Evolutionary conservation across 2,797 vertebrate species (phyloP).

Genomic region (Neoniphon sammara): DNA sequence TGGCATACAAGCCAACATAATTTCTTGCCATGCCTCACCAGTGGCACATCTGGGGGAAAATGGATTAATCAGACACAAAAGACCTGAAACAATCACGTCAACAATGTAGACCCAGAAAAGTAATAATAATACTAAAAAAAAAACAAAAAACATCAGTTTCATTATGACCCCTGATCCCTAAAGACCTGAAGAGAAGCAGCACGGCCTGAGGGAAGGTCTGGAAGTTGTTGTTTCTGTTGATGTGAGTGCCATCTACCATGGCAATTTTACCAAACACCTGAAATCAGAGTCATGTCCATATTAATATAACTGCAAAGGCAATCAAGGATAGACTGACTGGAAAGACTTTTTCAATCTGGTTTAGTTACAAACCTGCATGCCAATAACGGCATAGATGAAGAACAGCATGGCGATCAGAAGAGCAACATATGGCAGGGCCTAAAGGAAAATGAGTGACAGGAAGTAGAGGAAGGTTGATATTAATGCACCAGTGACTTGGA

Average conservation of each 20-base stretch:
- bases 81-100: slow-evolving; percentile 6
- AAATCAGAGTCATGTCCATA: slow-evolving; percentile 10
- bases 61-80: not conserved
- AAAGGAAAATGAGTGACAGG: slow-evolving; percentile 21
- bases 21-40: slow-evolving; percentile 98
- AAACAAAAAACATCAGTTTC: not conserved
- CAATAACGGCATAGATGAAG: slow-evolving; percentile 99
- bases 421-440: slow-evolving; percentile 98
- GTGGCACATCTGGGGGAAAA: slow-evolving; percentile 90
- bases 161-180: not conserved
- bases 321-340: not conserved
- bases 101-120: not conserved
- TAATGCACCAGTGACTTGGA: not conserved
- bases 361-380: slow-evolving; percentile 92
- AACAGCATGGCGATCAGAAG: slow-evolving; percentile 99
- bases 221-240: slow-evolving; percentile 99
- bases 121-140: too few relatives aligned
- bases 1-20: slow-evolving; percentile 96
- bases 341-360: not conserved
- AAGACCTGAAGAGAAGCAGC: slow-evolving; percentile 95
- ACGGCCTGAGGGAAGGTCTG: slow-evolving; percentile 98
- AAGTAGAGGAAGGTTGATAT: slow-evolving; percentile 8
- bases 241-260: slow-evolving; percentile 96
- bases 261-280: slow-evolving; percentile 98
- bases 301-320: not conserved